Evolutionary conservation across 2,113 vertebrate species (phyloP), one percentile per base, ranked within the genome.

Genomic region (Alethe diademata): DNA sequence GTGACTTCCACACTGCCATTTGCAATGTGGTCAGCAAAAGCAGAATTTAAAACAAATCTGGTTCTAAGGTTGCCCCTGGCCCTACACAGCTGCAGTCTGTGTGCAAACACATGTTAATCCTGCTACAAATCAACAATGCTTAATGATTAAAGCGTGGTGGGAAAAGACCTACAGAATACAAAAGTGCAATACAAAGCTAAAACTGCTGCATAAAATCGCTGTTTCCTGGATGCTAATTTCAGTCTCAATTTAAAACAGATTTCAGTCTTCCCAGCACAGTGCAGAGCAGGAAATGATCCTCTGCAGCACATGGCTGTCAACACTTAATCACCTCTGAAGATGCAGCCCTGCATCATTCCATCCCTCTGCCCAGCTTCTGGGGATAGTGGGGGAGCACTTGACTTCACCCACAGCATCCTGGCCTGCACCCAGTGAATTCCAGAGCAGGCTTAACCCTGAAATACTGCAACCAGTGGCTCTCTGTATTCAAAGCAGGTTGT

Each of bases 181-280:
- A 36, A 86, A 86, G 23, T 5, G 7, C 47, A 83, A 78, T 9
- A 95, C 51, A 73, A 62, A 89, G 42, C 65, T 65, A 45, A 45
- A 91, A 73, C 25, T 47, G 51, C 58, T 31, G 40, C 70, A 84
- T 81, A 38, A 89, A 92, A 74, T 35, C 0, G 1, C 72, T 53
- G 69, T 66, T 91, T 92, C 94, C 86, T 76, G 58, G 83, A 70
- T 66, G 76, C 47, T 89, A 80, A 84, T 91, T 92, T 80, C 83
- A 71, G 60, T 38, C 51, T 70, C 87, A 73, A 66, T 84, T 79
- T 72, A 62, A 89, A 96, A 61, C 54, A 84, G 69, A 66, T 71
- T 84, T 89, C 38, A 87, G 53, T 18, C 71, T 75, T 64, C 71
- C 82, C 58, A 90, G 43, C 28, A 24, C 13, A 29, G 61, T 43